These are phyloP conservation scores for Stomorhina lunata DNA, from an alignment of 2,888 invertebrate genomes.

Conservation along the genomic window DNA sequence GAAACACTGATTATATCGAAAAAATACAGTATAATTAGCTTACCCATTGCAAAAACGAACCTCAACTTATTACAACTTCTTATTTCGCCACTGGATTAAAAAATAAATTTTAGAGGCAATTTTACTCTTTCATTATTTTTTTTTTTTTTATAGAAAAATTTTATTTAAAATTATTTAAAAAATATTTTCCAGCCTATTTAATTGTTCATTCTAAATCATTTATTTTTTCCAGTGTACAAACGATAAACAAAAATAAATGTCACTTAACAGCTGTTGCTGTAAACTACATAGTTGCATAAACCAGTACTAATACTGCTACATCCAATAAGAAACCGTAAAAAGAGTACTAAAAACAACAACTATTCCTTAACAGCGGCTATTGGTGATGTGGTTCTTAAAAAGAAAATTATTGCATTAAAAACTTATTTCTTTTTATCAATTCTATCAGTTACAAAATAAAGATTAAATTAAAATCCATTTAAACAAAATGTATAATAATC, in stretches of 20 bases:
- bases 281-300: neutral
- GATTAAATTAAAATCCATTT: neutral
- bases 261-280: neutral
- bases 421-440: constrained; percentile 9
- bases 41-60: too few species aligned
- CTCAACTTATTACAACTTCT: too few species aligned
- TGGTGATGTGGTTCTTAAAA: constrained; percentile 64
- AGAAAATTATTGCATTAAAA: constrained; percentile 30
- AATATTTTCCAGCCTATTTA: neutral
- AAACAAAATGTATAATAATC: constrained; percentile 71
- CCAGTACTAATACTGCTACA: neutral
- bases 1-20: too few species aligned
- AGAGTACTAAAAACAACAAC: constrained; percentile 33
- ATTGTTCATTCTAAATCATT: neutral
- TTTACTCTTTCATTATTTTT: too few species aligned
- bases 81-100: too few species aligned
- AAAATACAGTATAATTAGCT: too few species aligned
- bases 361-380: constrained; percentile 26
- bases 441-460: constrained; percentile 18
- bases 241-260: neutral
- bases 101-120: too few species aligned
- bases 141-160: neutral
- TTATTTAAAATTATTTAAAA: neutral
- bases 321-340: neutral
- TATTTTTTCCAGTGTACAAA: neutral